A percentile compares a stretch with the other conserved stretches of the same genome.
Conservation (phyloP, 2,113 vertebrate species). For the Brienomyrus longianalis region DNA sequence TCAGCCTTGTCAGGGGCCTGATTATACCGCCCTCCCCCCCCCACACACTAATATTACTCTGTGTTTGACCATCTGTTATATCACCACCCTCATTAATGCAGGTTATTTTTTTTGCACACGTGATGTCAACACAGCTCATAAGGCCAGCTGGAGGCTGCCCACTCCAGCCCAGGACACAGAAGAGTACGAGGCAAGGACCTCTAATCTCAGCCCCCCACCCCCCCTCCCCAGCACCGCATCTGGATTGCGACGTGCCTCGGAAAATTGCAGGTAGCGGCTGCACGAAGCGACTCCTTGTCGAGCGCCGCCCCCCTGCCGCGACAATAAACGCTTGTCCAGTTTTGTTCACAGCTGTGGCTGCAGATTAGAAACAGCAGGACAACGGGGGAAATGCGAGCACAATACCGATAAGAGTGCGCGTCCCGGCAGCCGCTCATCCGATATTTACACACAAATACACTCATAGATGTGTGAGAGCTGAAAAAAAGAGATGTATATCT, state of each 20-base stretch:
- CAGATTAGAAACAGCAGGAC: slow-evolving; percentile 79
- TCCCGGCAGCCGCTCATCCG: slow-evolving; percentile 69
- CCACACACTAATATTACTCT: background rate
- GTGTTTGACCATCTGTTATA: background rate
- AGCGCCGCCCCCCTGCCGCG: slow-evolving; percentile 64
- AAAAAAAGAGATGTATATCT: background rate
- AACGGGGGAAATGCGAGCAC: slow-evolving; percentile 63
- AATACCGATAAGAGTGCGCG: slow-evolving; percentile 72
- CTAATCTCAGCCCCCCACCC: background rate
- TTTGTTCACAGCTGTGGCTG: slow-evolving; percentile 72
- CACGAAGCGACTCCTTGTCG: slow-evolving; percentile 66
- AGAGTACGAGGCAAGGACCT: background rate
- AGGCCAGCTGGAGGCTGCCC: background rate
- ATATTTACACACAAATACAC: slow-evolving; percentile 83
- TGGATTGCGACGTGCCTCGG: slow-evolving; percentile 57
- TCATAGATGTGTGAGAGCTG: slow-evolving; percentile 37
- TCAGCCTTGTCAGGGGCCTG: background rate
- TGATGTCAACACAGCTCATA: background rate
- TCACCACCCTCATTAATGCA: background rate
- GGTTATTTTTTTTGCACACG: background rate
- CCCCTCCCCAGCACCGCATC: background rate
- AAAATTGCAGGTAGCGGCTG: slow-evolving; percentile 59
- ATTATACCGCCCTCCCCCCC: background rate
- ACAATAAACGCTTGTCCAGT: slow-evolving; percentile 78
- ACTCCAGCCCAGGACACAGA: background rate